phyloP scores from a whole-genome alignment of 2,888 invertebrate species.

The Lasioglossum villosulum region DNA sequence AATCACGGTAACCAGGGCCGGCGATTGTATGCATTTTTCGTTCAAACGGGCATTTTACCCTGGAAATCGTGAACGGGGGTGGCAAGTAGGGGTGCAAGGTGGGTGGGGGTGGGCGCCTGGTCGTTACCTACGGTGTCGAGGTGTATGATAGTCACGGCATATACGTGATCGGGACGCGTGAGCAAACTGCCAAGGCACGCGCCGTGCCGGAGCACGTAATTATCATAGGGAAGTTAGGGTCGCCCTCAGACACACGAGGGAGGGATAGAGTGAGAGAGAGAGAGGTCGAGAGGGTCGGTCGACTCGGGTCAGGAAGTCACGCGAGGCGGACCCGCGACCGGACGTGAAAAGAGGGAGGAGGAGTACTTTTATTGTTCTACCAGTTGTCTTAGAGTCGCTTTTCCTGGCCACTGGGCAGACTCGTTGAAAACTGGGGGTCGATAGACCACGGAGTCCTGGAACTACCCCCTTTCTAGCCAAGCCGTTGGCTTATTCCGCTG shows the following conservation, averaged over 20 bases:
- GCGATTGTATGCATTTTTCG: conserved; percentile 57
- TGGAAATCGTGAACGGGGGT: conserved; percentile 32
- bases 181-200: conserved; percentile 80
- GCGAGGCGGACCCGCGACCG: conserved; percentile 74
- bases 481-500: background rate
- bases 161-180: conserved; percentile 75
- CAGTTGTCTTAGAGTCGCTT: conserved; percentile 74
- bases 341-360: conserved; percentile 57
- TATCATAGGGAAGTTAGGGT: conserved; percentile 77
- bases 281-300: conserved; percentile 58
- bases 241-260: conserved; percentile 54
- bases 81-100: background rate
- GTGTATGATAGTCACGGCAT: conserved; percentile 78
- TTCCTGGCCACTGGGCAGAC: conserved; percentile 72
- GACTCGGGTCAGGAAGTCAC: conserved; percentile 80
- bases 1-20: conserved; percentile 48
- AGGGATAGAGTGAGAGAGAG: conserved; percentile 28
- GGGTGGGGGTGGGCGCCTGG: conserved; percentile 51
- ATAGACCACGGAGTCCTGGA: conserved; percentile 48
- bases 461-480: conserved; percentile 1
- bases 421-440: conserved; percentile 60
- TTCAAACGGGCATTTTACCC: conserved; percentile 44
- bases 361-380: conserved; percentile 72
- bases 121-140: conserved; percentile 76
- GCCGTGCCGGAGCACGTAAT: conserved; percentile 80